Conservation (phyloP, 2,888 invertebrate genomes). For the Diadegma fenestrale region DNA sequence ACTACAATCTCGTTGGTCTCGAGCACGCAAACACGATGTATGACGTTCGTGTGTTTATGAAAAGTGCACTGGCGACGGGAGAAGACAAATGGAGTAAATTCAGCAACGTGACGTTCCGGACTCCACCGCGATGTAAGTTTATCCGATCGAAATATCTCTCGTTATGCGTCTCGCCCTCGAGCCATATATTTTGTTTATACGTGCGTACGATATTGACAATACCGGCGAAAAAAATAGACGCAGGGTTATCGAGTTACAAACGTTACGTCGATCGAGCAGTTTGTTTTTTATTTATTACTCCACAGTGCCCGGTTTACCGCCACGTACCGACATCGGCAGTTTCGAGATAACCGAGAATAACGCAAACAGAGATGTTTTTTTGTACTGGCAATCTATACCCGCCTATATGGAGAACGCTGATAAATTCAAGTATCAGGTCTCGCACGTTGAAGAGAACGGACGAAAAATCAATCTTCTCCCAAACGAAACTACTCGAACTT, state of each 20-base stretch:
- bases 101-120: slow-evolving; percentile 87
- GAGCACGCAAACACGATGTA: slow-evolving; percentile 90
- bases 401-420: slow-evolving; percentile 90
- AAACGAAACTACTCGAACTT: slow-evolving; percentile 87
- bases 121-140: slow-evolving; percentile 84
- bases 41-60: slow-evolving; percentile 90
- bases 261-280: slow-evolving; percentile 20
- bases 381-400: slow-evolving; percentile 93
- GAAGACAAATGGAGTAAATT: slow-evolving; percentile 91
- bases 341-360: slow-evolving; percentile 87
- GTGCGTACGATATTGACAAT: neutral
- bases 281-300: slow-evolving; percentile 17
- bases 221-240: neutral
- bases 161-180: neutral
- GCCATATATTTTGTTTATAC: slow-evolving; percentile 1
- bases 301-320: slow-evolving; percentile 88
- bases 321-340: slow-evolving; percentile 90
- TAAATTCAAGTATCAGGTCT: slow-evolving; percentile 90
- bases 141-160: slow-evolving; percentile 1
- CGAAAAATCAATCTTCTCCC: slow-evolving; percentile 84
- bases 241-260: slow-evolving; percentile 32
- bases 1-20: slow-evolving; percentile 86
- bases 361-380: slow-evolving; percentile 87
- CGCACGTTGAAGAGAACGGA: slow-evolving; percentile 84
- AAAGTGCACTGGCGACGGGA: slow-evolving; percentile 86